Percentiles rank a stretch among this genome's conserved stretches.
These are phyloP conservation scores for Rhopalosiphum maidis DNA, from an alignment of 1,140 invertebrate species.

Conservation along the genomic window DNA sequence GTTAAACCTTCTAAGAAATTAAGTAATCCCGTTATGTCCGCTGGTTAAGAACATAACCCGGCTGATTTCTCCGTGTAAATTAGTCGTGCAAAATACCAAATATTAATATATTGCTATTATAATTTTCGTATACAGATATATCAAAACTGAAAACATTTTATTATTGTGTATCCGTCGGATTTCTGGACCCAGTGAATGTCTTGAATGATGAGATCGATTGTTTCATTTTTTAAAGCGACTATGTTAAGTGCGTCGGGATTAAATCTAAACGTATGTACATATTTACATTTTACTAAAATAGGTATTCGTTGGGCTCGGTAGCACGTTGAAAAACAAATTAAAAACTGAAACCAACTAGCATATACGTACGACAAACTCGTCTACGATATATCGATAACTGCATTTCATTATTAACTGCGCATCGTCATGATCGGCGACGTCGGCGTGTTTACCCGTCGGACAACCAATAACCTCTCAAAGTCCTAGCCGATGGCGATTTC, in stretches of 20 bases:
- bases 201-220: accelerated
- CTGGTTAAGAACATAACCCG: not conserved
- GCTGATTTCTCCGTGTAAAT: not conserved
- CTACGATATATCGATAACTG: not conserved
- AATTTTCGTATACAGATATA: not conserved
- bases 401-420: not conserved
- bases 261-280: not conserved
- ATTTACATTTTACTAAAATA: not conserved
- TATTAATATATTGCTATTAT: not conserved
- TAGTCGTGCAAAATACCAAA: not conserved
- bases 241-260: not conserved
- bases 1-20: not conserved
- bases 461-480: not conserved
- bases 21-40: not conserved
- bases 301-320: not conserved
- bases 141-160: not conserved
- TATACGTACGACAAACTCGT: no score
- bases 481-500: not conserved
- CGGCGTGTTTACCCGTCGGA: not conserved
- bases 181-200: not conserved
- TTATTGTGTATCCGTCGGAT: not conserved
- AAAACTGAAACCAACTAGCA: not conserved
- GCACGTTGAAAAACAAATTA: not conserved
- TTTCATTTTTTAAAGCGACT: not conserved
- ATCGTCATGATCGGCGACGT: not conserved